Percentiles rank a stretch among this genome's conserved stretches.
Evolutionary conservation across 2,888 invertebrate genomes (phyloP).

Genomic region (Graphium colonna): DNA sequence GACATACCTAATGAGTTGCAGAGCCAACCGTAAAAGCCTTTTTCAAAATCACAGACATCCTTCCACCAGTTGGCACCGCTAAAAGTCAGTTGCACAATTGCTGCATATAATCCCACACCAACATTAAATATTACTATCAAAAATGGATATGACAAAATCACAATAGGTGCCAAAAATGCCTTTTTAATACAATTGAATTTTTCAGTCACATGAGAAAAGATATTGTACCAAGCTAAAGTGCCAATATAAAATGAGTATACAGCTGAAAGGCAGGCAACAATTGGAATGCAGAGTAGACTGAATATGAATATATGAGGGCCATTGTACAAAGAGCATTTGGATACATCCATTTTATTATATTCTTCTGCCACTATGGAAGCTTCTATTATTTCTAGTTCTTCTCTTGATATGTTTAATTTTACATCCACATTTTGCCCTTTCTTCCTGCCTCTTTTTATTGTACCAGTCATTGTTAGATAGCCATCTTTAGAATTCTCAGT

Average conservation of each 20-base stretch:
- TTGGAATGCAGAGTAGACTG: slow-evolving; percentile 83
- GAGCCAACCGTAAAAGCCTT: slow-evolving; percentile 89
- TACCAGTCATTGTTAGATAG: slow-evolving; percentile 86
- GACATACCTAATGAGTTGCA: slow-evolving; percentile 83
- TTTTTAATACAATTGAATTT: slow-evolving; percentile 82
- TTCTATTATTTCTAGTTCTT: slow-evolving; percentile 85
- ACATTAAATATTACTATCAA: slow-evolving; percentile 83
- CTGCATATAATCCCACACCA: slow-evolving; percentile 84
- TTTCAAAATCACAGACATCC: slow-evolving; percentile 86
- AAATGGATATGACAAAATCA: slow-evolving; percentile 85
- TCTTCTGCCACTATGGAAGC: slow-evolving; percentile 81
- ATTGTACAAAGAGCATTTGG: slow-evolving; percentile 76
- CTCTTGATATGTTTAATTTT: slow-evolving; percentile 85
- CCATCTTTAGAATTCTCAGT: slow-evolving; percentile 75
- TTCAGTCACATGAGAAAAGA: slow-evolving; percentile 85
- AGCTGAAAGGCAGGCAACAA: slow-evolving; percentile 82
- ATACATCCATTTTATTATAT: slow-evolving; percentile 77
- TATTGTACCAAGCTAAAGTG: slow-evolving; percentile 88
- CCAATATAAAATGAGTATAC: slow-evolving; percentile 87
- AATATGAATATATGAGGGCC: slow-evolving; percentile 84
- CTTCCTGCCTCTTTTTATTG: slow-evolving; percentile 85
- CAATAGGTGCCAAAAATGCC: slow-evolving; percentile 82
- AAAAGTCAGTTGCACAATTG: slow-evolving; percentile 84
- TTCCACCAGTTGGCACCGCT: slow-evolving; percentile 84
- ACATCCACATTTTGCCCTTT: slow-evolving; percentile 87